Base-by-base conservation (phyloP, 2,797 vertebrate species). In the Tenualosa thibaudeaui region DNA sequence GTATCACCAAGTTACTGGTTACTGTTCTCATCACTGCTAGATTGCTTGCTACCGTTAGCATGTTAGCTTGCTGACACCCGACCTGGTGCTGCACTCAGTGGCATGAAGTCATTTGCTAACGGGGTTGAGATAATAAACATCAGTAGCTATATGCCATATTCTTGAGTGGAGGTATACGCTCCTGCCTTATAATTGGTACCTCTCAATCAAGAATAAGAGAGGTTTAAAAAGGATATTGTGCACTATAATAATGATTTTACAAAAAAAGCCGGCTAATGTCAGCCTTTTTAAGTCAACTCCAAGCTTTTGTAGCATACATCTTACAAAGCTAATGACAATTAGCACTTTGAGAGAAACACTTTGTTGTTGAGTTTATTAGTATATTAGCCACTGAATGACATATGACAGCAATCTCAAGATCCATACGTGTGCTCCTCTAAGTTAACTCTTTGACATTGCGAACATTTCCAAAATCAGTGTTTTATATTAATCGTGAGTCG, bases 21-120 rank as follows among this genome's bases (percentile, higher is more conserved):
- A 51, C 50, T 51, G 50, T 2, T 51, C 50, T 31, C 0, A 31
- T 31, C 31, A 31, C 31, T 6, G 71, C 37, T 78, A 78, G 37
- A 78, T 78, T 78, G 17, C 37, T 43, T 78, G 71, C 17, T 43
- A 78, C 15, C 71, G 71, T 37, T 78, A 78, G 71, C 71, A 46
- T 78, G 71, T 46, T 78, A 78, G 71, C 71, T 78, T 40, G 40
- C 71, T 78, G 71, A 78, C 71, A 78, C 71, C 37, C 37, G 71
- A 78, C 71, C 71, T 43, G 71, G 17, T 19, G 71, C 71, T 78
- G 71, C 71, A 78, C 71, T 78, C 37, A 78, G 46, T 78, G 71
- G 71, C 40, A 78, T 78, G 40, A 78, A 46, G 71, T 43, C 37
- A 37, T 78, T 78, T 78, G 71, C 71, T 78, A 78, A 78, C 40